These are phyloP conservation scores for Myrmecobius fasciatus DNA, from an alignment of 2,113 vertebrate species.

Conservation along the genomic window DNA sequence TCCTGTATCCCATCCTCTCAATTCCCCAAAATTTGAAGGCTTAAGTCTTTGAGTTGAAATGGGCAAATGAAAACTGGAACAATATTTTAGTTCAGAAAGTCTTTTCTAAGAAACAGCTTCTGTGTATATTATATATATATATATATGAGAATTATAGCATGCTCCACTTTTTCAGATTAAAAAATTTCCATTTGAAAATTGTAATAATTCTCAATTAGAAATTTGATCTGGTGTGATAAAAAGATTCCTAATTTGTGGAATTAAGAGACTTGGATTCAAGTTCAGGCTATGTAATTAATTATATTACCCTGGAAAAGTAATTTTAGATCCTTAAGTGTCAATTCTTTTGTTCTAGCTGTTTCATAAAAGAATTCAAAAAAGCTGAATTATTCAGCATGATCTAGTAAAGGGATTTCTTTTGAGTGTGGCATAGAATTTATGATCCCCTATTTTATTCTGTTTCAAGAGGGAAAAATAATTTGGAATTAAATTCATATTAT, in stretches of 20 bases:
- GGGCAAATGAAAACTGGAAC: not conserved
- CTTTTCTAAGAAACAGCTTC: not conserved
- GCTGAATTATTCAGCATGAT: not conserved
- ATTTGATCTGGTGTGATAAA: not conserved
- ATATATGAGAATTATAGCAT: not conserved
- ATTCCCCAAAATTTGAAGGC: not conserved
- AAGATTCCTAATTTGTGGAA: not conserved
- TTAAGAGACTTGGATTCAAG: not conserved
- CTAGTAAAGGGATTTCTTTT: not conserved
- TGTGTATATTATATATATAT: too few relatives aligned
- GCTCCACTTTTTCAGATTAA: not conserved
- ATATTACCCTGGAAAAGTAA: not conserved
- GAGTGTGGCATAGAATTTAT: accelerated
- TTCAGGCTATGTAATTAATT: not conserved
- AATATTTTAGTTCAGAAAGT: not conserved
- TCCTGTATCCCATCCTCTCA: not conserved
- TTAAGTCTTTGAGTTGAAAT: not conserved
- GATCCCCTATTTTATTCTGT: not conserved
- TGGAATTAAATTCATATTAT: not conserved
- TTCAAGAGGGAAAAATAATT: not conserved
- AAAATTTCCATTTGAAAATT: not conserved
- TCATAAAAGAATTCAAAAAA: not conserved
- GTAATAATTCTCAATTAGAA: not conserved
- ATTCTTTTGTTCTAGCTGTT: not conserved
- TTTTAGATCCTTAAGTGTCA: not conserved